Evolutionary conservation across 1,140 invertebrate genomes (phyloP).

Genomic region (Pararge aegeria): DNA sequence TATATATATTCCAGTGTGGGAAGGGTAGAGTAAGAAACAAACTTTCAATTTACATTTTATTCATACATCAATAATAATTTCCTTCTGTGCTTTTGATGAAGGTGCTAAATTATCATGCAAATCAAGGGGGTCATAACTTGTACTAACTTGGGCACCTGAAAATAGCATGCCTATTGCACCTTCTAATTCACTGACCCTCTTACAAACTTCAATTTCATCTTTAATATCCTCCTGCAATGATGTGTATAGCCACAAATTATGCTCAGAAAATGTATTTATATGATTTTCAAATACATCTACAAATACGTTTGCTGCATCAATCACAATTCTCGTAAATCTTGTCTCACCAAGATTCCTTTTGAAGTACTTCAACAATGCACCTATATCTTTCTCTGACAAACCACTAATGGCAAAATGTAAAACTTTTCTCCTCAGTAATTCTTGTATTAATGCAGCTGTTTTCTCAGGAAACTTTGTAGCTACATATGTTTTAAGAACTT

Average conservation of each 20-base stretch:
- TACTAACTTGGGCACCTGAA: conserved; percentile 74
- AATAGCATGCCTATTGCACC: conserved; percentile 86
- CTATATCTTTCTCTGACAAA: conserved; percentile 84
- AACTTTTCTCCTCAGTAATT: conserved; percentile 89
- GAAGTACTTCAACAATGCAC: conserved; percentile 88
- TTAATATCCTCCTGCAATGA: conserved; percentile 82
- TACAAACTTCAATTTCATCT: conserved; percentile 84
- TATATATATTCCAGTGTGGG: too few species aligned
- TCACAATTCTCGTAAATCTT: conserved; percentile 86
- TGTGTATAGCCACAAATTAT: conserved; percentile 81
- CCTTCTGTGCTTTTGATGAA: conserved; percentile 81
- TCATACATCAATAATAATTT: conserved; percentile 82
- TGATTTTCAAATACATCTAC: conserved; percentile 86
- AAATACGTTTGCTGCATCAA: conserved; percentile 87
- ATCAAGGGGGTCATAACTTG: conserved; percentile 51
- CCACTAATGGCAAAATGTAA: conserved; percentile 85
- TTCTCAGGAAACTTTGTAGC: conserved; percentile 86
- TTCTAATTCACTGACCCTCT: conserved; percentile 82
- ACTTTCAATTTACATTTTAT: too few species aligned
- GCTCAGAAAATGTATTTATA: conserved; percentile 79
- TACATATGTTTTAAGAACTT: conserved; percentile 83
- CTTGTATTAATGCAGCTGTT: conserved; percentile 90
- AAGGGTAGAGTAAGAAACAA: background rate
- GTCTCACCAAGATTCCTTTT: conserved; percentile 86
- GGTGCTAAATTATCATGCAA: conserved; percentile 75